Conservation (phyloP, 2,797 vertebrate genomes). For the Lagorchestes hirsutus region DNA sequence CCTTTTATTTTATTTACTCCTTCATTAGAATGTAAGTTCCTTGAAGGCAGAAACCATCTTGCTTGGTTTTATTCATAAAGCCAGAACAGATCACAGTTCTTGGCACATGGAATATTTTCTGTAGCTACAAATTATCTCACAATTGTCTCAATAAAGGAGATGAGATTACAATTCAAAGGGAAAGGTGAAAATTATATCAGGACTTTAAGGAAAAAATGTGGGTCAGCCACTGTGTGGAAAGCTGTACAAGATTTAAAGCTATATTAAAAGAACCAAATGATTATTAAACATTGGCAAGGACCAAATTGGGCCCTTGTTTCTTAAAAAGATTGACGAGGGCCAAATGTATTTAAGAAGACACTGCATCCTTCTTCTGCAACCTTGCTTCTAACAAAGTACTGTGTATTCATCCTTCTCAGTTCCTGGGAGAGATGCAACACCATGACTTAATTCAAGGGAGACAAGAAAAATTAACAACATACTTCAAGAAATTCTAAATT, state of each 20-base stretch:
- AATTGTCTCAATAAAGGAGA: neutral
- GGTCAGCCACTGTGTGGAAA: neutral
- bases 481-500: neutral
- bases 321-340: no score
- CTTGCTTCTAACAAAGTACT: neutral
- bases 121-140: neutral
- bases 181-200: neutral
- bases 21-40: neutral
- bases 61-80: neutral
- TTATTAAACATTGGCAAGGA: neutral
- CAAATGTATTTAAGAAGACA: neutral
- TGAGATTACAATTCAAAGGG: neutral
- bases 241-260: neutral
- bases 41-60: neutral
- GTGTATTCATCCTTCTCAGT: neutral
- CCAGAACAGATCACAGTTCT: neutral
- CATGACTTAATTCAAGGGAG: neutral
- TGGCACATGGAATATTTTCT: neutral
- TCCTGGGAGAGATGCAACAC: slow-evolving; percentile 12
- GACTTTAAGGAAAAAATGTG: neutral
- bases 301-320: neutral
- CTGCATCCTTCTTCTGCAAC: neutral
- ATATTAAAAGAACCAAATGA: neutral
- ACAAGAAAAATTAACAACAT: slow-evolving; percentile 1
- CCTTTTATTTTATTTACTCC: neutral